Evolutionary conservation across 2,113 vertebrate genomes (phyloP), one percentile per base, ranked within the genome.

Genomic region (Circaetus gallicus): DNA sequence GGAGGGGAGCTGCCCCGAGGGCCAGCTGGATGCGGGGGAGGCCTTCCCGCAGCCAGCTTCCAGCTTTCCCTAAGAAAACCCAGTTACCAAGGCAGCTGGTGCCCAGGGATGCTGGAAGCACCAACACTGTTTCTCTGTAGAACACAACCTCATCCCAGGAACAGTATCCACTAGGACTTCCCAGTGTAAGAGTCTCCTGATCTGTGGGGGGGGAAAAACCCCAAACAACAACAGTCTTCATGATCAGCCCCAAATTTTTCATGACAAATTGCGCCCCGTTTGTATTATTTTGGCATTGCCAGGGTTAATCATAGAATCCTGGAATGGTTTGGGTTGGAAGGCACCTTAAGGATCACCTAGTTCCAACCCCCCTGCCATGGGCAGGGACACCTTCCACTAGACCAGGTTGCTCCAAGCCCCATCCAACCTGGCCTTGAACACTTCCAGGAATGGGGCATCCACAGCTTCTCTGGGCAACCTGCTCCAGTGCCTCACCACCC

Each of bases 191-290:
- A 43, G 4, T 29, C n/a, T 47, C n/a, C 19, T 24, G 29, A 16
- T 26, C 53, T 18, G 28, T 5, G 10, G 52, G 22, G 49, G 28
- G 16, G 3, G 1, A 1, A 3, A 16, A 34, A 11, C 4, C 40
- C 34, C 28, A 28, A 63, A 40, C 19, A 24, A 11, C 20, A 40
- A 40, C 15, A 40, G 13, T 15, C 16, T 16, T n/a, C 18, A 16
- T 7, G 10, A 59, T 12, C 59, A 19, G 58, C 13, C 29, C 6
- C 9, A 25, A 17, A 18, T 19, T 10, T 36, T 13, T 24, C 25
- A 14, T 31, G 40, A 53, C 18, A 12, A 32, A 47, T 12, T 19
- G 7, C 34, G 1, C 24, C 31, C 19, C 25, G 3, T 53, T 43
- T 9, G 2, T 13, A 6, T 17, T 53, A 42, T 38, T 45, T 31